Conservation (phyloP, 1,140 invertebrate genomes). For the Elymnias hypermnestra region DNA sequence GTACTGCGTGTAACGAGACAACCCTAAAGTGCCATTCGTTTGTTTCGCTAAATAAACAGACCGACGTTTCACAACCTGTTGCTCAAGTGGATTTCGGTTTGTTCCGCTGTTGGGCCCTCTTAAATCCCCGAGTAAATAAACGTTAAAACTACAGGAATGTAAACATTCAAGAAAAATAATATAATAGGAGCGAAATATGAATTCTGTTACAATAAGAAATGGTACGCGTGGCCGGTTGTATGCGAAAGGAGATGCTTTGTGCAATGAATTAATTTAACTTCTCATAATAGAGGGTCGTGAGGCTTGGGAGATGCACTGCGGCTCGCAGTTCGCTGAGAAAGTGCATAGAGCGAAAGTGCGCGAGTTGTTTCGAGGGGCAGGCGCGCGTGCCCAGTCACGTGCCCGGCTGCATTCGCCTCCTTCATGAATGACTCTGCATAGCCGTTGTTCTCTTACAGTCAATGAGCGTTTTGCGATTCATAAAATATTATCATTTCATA, state of each 20-base stretch:
- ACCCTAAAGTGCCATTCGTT: too few species aligned
- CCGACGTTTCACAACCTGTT: too few species aligned
- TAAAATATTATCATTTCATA: neutral
- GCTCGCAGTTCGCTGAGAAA: conserved; percentile 12
- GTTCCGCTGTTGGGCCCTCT: too few species aligned
- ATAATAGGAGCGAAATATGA: neutral
- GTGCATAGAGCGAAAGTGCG: conserved; percentile 18
- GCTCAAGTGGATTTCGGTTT: neutral
- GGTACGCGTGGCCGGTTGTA: conserved; percentile 13
- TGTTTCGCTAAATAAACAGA: too few species aligned
- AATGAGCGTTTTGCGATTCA: neutral
- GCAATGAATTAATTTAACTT: conserved; percentile 24
- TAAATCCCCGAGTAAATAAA: too few species aligned
- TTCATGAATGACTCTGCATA: neutral
- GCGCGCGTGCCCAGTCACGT: conserved; percentile 16
- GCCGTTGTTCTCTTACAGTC: neutral
- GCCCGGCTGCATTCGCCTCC: conserved; percentile 12
- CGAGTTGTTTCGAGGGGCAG: conserved; percentile 11
- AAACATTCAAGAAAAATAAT: too few species aligned
- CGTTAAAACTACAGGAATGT: too few species aligned
- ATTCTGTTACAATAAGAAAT: neutral
- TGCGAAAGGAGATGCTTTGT: conserved; percentile 16
- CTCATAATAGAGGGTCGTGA: conserved; percentile 23
- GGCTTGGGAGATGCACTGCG: conserved; percentile 17
- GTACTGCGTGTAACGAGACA: too few species aligned